Base-by-base conservation (phyloP, 1,140 invertebrate species). In the Drosophila pseudoananassae region DNA sequence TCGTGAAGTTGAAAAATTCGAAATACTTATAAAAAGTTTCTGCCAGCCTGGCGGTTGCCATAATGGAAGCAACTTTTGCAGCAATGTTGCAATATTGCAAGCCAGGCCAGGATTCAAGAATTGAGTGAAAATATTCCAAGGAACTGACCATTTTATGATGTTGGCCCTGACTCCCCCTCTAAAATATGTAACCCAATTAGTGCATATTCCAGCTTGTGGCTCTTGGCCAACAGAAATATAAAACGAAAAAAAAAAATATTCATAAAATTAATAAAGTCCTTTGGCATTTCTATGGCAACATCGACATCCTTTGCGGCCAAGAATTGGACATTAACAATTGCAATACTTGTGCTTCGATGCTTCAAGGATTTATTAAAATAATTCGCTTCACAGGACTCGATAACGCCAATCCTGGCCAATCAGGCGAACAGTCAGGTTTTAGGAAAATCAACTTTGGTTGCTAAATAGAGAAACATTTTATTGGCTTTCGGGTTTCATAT, bases 11-110 rank as follows among this genome's bases (percentile, higher is more conserved):
- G 31, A 17, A 14, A 36, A 40, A 46, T 64, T 45, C 40, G 31
- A 50, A 60, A 70, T 85, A 63, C 68, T 76, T 87, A 66, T 76
- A 73, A 81, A 73, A 81, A 81, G 36, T 81, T 85, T 85, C 74
- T 58, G 66, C 77, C 72, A 63, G 63, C 65, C 23, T 23, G 31
- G 63, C 65, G 65, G 59, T 60, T 33, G 54, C 55, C 43, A 52
- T 20, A 66, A 80, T 64, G 53, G 71, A 81, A 78, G 3, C 10
- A 85, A 81, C 59, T 85, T 85, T 58, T 25, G 38, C 6, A 46
- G 53, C 43, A 69, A 69, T 73, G 59, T 65, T 75, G 36, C 71
- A 64, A 31, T 17, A 23, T 65, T 15, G 45, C 50, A 43, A 43
- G 40, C 10, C 8, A 29, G 8, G 9, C 10, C 33, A 36, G 4